These are phyloP conservation scores for Ptycholaimellus sp. DNA, from an alignment of 2,888 invertebrate species.

Conservation along the genomic window DNA sequence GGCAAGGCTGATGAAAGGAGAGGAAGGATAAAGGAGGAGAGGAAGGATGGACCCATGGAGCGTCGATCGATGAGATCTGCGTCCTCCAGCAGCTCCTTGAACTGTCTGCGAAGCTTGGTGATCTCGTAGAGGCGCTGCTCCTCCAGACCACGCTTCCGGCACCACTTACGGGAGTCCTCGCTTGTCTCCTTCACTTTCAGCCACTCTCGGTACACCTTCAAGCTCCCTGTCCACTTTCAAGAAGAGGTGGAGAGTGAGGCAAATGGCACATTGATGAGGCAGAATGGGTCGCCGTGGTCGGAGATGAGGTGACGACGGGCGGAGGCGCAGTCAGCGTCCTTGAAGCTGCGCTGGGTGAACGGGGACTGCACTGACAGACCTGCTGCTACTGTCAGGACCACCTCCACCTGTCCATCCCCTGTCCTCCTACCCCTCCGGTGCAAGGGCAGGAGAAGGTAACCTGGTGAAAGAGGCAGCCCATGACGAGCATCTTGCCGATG, in stretches of 20 bases:
- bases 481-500: constrained; percentile 77
- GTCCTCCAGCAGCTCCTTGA: constrained; percentile 17
- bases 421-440: neutral
- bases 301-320: constrained; percentile 43
- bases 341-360: constrained; percentile 61
- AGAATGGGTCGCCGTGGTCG: constrained; percentile 81
- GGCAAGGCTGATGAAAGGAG: too few relatives aligned
- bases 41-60: constrained; percentile 6
- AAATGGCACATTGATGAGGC: constrained; percentile 54
- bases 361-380: constrained; percentile 76
- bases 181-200: constrained; percentile 36
- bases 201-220: constrained; percentile 56
- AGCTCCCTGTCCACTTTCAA: too few relatives aligned
- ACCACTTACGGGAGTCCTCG: constrained; percentile 45
- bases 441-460: neutral
- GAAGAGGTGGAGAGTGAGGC: too few relatives aligned
- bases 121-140: constrained; percentile 92
- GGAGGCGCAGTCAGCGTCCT: constrained; percentile 42
- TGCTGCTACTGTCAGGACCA: constrained; percentile 65
- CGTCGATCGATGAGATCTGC: constrained; percentile 16
- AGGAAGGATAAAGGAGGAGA: too few relatives aligned
- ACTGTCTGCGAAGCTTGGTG: constrained; percentile 63
- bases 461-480: constrained; percentile 56
- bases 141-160: constrained; percentile 62
- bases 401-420: constrained; percentile 15